Evolutionary conservation across 2,888 invertebrate species (phyloP).

Genomic region (Barypeithes pellucidus): DNA sequence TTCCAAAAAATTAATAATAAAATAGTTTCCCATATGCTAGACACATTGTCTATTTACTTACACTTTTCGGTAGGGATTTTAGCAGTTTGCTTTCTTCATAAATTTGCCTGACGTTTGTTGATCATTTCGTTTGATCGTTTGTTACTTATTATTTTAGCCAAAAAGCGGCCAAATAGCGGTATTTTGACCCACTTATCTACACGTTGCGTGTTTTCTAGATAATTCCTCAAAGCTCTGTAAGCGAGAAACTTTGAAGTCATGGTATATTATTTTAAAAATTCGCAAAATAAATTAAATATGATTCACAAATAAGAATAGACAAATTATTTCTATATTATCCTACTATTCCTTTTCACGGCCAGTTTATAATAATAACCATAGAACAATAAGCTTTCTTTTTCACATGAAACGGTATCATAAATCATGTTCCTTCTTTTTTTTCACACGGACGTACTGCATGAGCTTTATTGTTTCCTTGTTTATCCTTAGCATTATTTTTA

Average conservation of each 20-base stretch:
- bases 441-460: not conserved
- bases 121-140: no score
- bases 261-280: not conserved
- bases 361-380: constrained; percentile 4
- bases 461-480: constrained; percentile 23
- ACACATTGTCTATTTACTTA: no score
- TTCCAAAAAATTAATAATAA: no score
- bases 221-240: no score
- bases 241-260: not conserved
- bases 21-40: no score
- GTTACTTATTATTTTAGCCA: no score
- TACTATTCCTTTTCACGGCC: constrained; percentile 18
- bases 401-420: constrained; percentile 15
- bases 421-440: constrained; percentile 1
- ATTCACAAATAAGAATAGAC: not conserved
- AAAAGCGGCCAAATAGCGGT: no score
- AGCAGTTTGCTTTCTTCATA: no score
- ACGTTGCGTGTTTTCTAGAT: no score
- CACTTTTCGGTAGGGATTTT: no score
- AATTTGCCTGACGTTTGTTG: no score
- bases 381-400: constrained; percentile 14
- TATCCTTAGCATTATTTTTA: constrained; percentile 15
- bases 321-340: constrained; percentile 17
- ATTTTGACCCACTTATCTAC: no score
- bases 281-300: not conserved